Conservation (phyloP, 1,140 invertebrate species). For the Leptopilina boulardi region DNA sequence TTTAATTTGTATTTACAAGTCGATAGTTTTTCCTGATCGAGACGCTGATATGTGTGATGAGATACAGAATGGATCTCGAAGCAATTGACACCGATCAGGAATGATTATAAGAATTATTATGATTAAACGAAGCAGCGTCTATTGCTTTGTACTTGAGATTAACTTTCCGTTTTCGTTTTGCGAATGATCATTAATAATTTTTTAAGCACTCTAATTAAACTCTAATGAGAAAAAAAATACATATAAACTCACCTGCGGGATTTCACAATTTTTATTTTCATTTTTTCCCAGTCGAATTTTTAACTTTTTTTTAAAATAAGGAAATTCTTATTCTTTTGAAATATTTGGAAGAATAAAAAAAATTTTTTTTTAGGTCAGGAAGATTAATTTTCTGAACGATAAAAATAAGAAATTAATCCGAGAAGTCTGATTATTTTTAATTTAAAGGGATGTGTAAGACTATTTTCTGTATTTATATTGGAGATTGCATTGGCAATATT, state of each 20-base stretch:
- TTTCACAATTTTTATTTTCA: too few species aligned
- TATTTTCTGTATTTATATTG: too few species aligned
- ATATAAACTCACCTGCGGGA: constrained; percentile 27
- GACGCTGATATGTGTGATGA: neutral
- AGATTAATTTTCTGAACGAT: too few species aligned
- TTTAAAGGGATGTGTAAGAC: too few species aligned
- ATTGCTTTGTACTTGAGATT: constrained; percentile 35
- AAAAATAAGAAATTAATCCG: too few species aligned
- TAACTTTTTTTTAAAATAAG: too few species aligned
- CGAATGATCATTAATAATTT: constrained; percentile 27
- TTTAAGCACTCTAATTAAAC: neutral
- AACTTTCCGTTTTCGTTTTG: constrained; percentile 35
- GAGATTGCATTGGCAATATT: too few species aligned
- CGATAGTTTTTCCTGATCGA: neutral
- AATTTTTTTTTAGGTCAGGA: too few species aligned
- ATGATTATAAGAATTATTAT: constrained; percentile 8
- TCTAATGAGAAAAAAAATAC: constrained; percentile 31
- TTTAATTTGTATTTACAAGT: constrained; percentile 5
- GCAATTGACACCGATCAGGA: constrained; percentile 23
- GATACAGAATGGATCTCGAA: constrained; percentile 1
- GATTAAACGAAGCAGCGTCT: constrained; percentile 28
- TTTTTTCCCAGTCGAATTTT: too few species aligned
- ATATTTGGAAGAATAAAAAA: too few species aligned
- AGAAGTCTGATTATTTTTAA: too few species aligned
- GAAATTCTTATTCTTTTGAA: too few species aligned